These are phyloP conservation scores for Acrossocheilus wenchowensis DNA, from an alignment of 2,797 vertebrate genomes.

Conservation along the genomic window DNA sequence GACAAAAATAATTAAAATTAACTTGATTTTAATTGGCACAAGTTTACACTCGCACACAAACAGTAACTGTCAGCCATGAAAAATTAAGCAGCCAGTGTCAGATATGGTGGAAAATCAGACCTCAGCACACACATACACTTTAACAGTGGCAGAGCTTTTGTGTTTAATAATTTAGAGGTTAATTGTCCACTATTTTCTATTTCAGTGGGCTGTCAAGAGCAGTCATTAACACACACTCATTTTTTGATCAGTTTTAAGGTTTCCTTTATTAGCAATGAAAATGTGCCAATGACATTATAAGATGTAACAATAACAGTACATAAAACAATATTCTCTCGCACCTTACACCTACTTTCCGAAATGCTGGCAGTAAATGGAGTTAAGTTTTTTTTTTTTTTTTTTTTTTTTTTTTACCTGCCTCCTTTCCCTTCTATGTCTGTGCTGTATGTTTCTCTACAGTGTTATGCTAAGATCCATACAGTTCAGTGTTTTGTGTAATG, in stretches of 20 bases:
- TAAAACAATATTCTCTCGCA: neutral
- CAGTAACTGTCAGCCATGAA: slow-evolving; percentile 1
- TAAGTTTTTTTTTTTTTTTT: neutral
- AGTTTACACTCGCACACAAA: neutral
- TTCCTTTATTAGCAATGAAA: neutral
- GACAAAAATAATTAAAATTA: neutral
- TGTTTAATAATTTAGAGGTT: slow-evolving; percentile 41
- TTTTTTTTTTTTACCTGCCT: no score
- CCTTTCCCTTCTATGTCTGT: neutral
- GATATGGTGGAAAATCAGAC: neutral
- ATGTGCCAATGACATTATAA: neutral
- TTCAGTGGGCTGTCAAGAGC: neutral
- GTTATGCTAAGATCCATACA: neutral
- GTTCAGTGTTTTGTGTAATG: neutral
- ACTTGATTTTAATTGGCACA: neutral
- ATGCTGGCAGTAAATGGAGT: neutral
- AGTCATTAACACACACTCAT: slow-evolving; percentile 10
- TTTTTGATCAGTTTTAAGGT: neutral
- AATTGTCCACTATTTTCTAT: slow-evolving; percentile 33
- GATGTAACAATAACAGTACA: neutral
- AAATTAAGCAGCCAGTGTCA: neutral
- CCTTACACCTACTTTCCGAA: neutral
- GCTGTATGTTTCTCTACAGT: neutral
- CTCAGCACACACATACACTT: slow-evolving; percentile 4
- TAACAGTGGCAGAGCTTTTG: neutral